phyloP scores from a whole-genome alignment of 2,113 vertebrate genomes.

The Rattus rattus region DNA sequence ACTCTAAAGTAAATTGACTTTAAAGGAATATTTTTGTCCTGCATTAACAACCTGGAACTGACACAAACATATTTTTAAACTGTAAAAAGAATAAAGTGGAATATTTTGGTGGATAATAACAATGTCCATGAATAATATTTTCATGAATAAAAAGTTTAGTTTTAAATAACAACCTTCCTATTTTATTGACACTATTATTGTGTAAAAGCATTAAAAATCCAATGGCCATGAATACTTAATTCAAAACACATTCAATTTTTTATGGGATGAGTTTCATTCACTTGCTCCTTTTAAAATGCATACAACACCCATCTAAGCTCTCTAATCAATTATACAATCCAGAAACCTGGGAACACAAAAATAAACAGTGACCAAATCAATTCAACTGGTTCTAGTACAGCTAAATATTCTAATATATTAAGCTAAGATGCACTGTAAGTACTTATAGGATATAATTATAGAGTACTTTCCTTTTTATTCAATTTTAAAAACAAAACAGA shows the following conservation, averaged over 20 bases:
- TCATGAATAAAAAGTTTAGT: slow-evolving; percentile 15
- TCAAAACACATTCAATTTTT: slow-evolving; percentile 5
- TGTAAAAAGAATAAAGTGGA: slow-evolving; percentile 34
- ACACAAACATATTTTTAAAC: slow-evolving; percentile 35
- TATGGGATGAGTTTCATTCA: background rate
- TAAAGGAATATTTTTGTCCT: slow-evolving; percentile 41
- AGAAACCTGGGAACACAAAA: background rate
- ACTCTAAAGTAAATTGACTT: slow-evolving; percentile 54
- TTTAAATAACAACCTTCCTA: background rate
- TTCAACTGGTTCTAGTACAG: background rate
- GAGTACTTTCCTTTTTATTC: background rate
- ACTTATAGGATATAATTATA: slow-evolving; percentile 1
- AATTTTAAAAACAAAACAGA: background rate
- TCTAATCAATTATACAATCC: slow-evolving; percentile 23
- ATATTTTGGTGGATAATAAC: background rate
- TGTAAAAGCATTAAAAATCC: background rate
- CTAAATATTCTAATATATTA: background rate
- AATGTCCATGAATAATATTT: slow-evolving; percentile 33
- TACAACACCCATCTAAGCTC: background rate
- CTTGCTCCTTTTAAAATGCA: background rate
- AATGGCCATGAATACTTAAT: slow-evolving; percentile 46
- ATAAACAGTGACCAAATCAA: background rate
- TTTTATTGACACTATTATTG: background rate
- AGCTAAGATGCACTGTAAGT: background rate
- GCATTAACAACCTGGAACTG: background rate